Conservation (phyloP, 2,797 vertebrate genomes). For the Graptemys geographica region DNA sequence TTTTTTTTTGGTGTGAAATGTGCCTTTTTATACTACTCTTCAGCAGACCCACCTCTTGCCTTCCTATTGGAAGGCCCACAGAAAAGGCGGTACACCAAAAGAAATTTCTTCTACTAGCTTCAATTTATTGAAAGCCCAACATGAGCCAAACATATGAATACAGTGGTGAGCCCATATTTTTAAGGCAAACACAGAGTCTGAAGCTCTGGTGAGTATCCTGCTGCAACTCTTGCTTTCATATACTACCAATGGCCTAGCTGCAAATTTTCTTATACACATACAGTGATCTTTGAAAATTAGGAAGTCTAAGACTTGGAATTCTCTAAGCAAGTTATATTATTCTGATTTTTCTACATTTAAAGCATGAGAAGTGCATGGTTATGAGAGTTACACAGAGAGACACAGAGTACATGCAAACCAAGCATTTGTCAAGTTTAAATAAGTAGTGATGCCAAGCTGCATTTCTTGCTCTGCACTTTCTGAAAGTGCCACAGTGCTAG, state of each 20-base stretch:
- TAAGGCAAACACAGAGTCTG: constrained; percentile 33
- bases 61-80: constrained; percentile 75
- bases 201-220: constrained; percentile 27
- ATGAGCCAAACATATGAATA: constrained; percentile 56
- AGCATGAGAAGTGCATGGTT: not conserved
- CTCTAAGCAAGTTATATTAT: constrained; percentile 28
- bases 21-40: constrained; percentile 61
- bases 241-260: not conserved
- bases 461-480: constrained; percentile 35
- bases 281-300: constrained; percentile 33
- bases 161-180: constrained; percentile 48
- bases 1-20: constrained; percentile 54
- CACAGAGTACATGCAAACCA: constrained; percentile 29
- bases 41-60: constrained; percentile 69
- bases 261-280: constrained; percentile 5
- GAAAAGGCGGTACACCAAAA: constrained; percentile 66
- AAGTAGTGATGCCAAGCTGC: constrained; percentile 23
- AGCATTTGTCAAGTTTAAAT: constrained; percentile 18
- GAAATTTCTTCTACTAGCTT: constrained; percentile 62
- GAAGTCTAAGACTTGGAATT: constrained; percentile 8
- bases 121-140: constrained; percentile 63
- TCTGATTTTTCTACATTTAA: not conserved
- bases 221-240: constrained; percentile 14
- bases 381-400: constrained; percentile 48
- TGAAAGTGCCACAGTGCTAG: constrained; percentile 47